These are phyloP conservation scores for Mimas tiliae DNA, from an alignment of 2,888 invertebrate genomes.

Conservation along the genomic window DNA sequence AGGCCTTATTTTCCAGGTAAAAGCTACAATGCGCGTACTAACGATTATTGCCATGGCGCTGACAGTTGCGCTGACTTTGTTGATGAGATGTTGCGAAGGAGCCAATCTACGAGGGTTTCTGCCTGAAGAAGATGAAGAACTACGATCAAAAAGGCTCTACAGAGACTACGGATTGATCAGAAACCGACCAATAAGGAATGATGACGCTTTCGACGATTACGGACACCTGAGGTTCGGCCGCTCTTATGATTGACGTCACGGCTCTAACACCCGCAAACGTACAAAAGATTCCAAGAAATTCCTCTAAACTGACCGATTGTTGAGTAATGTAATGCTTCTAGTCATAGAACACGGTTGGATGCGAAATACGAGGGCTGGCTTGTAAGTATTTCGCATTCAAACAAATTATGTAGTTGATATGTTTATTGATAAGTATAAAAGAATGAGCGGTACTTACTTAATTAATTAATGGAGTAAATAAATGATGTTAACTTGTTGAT, in stretches of 20 bases:
- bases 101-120: conserved; percentile 54
- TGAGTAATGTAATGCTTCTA: background rate
- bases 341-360: conserved; percentile 26
- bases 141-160: conserved; percentile 62
- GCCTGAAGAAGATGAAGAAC: conserved; percentile 72
- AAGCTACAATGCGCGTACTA: conserved; percentile 58
- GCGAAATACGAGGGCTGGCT: conserved; percentile 69
- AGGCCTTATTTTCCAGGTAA: conserved; percentile 32
- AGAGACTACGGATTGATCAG: conserved; percentile 86
- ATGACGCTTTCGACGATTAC: conserved; percentile 89
- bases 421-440: background rate
- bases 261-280: conserved; percentile 37
- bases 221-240: conserved; percentile 90
- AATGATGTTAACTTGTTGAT: background rate
- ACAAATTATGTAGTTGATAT: background rate
- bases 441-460: background rate
- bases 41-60: conserved; percentile 58
- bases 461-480: conserved; percentile 4
- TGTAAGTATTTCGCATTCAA: conserved; percentile 29
- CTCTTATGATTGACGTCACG: conserved; percentile 74
- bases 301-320: conserved; percentile 4
- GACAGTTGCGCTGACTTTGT: conserved; percentile 51
- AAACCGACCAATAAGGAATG: conserved; percentile 67
- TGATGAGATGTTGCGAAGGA: conserved; percentile 59
- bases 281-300: conserved; percentile 24